These are phyloP conservation scores for Zoanthus solanderi DNA, from an alignment of 92 coral and sea anemone species.

Conservation along the genomic window DNA sequence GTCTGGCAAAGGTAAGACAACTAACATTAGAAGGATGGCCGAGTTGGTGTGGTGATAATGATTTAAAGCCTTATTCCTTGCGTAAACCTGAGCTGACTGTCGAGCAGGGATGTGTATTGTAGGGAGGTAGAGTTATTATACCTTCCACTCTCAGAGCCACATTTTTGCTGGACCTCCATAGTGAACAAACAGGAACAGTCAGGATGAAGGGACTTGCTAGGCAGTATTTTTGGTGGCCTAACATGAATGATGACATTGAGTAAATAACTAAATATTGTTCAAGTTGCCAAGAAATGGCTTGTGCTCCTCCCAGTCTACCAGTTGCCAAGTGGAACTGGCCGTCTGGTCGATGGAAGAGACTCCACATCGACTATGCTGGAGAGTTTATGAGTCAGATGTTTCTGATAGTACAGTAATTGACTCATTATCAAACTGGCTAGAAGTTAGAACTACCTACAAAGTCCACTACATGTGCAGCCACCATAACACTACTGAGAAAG, in stretches of 20 bases:
- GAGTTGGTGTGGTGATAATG: not conserved
- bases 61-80: constrained; percentile 8
- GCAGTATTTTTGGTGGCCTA: not conserved
- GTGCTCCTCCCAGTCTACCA: constrained; percentile 12
- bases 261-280: not conserved
- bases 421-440: constrained; percentile 12
- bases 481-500: constrained; percentile 8
- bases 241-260: not conserved
- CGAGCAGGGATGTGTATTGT: constrained; percentile 32
- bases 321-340: constrained; percentile 29
- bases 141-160: not conserved
- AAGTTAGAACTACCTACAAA: constrained; percentile 10
- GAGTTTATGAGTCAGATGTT: not conserved
- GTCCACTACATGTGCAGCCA: constrained; percentile 30
- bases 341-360: not conserved
- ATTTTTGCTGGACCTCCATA: constrained; percentile 28
- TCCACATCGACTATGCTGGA: not conserved
- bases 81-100: constrained; percentile 14
- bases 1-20: constrained; percentile 29
- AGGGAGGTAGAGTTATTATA: constrained; percentile 1
- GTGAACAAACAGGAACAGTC: constrained; percentile 2
- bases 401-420: not conserved
- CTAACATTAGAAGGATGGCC: constrained; percentile 37
- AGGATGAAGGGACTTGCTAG: not conserved
- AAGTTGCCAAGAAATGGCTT: not conserved